A percentile compares a stretch with the other conserved stretches of the same genome.
These are phyloP conservation scores for Tetramorium simillimum DNA, from an alignment of 1,140 invertebrate genomes.

Conservation along the genomic window DNA sequence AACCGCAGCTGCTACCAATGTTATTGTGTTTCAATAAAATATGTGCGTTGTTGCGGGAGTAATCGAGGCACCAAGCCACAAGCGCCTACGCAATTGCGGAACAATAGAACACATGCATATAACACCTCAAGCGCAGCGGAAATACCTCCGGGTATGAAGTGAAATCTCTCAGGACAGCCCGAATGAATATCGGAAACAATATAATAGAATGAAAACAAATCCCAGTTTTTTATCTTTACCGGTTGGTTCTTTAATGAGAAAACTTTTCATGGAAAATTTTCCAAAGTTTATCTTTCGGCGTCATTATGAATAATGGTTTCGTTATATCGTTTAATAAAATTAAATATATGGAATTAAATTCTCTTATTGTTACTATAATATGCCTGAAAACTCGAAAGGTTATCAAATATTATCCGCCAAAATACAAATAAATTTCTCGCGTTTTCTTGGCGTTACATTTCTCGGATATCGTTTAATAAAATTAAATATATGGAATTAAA, in stretches of 20 bases:
- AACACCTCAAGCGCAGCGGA: background rate
- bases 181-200: slow-evolving; percentile 5
- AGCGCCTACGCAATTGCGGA: background rate
- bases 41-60: background rate
- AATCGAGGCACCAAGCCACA: background rate
- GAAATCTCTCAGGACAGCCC: background rate
- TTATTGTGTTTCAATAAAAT: slow-evolving; percentile 52
- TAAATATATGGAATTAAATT: too few species aligned
- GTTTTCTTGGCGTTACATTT: background rate
- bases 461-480: too few species aligned
- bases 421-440: background rate
- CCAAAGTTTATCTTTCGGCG: background rate
- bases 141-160: background rate
- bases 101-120: background rate
- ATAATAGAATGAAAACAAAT: slow-evolving; percentile 9
- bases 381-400: background rate
- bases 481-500: too few species aligned
- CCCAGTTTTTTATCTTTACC: background rate
- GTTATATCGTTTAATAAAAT: background rate
- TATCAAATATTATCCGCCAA: background rate
- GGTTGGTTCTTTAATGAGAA: background rate
- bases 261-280: too few species aligned
- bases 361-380: background rate
- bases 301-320: background rate
- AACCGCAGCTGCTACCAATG: background rate